A percentile compares a stretch with the other conserved stretches of the same genome.
Conservation (phyloP, 2,888 invertebrate species). For the Plebejus melissa region DNA sequence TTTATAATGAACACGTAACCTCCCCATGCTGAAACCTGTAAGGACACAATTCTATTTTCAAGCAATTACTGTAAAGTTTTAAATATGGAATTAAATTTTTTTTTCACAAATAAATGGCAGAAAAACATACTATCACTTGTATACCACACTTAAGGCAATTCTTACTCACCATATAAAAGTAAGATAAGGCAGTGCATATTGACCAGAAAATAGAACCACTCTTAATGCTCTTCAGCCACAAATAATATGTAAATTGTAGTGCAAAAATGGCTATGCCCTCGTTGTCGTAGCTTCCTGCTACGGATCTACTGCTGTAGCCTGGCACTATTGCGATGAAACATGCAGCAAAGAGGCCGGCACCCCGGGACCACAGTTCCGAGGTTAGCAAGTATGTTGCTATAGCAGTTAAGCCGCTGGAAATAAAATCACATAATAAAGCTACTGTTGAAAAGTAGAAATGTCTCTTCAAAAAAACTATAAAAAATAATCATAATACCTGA, state of each 20-base stretch:
- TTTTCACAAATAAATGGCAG: no score
- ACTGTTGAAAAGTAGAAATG: neutral
- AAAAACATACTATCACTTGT: neutral
- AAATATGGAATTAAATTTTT: neutral
- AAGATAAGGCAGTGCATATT: conserved; percentile 94
- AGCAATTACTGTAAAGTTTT: neutral
- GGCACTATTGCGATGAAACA: conserved; percentile 99
- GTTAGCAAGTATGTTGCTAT: conserved; percentile 98
- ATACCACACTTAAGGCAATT: neutral
- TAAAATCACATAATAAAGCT: conserved; percentile 32
- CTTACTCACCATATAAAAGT: conserved; percentile 97
- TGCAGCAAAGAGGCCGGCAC: conserved; percentile 98
- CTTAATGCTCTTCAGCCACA: conserved; percentile 99
- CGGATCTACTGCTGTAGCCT: conserved; percentile 98
- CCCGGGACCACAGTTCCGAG: conserved; percentile 97
- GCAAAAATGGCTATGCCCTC: conserved; percentile 99
- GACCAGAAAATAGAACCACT: conserved; percentile 99
- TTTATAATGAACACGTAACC: conserved; percentile 99
- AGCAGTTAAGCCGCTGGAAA: conserved; percentile 95
- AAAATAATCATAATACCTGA: conserved; percentile 81
- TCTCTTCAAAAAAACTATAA: neutral
- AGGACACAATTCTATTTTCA: conserved; percentile 33
- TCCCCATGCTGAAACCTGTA: conserved; percentile 98
- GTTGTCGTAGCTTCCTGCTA: conserved; percentile 99
- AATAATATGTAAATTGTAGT: conserved; percentile 97